phyloP scores from a whole-genome alignment of 1,140 invertebrate species.

The Tetramorium simillimum region DNA sequence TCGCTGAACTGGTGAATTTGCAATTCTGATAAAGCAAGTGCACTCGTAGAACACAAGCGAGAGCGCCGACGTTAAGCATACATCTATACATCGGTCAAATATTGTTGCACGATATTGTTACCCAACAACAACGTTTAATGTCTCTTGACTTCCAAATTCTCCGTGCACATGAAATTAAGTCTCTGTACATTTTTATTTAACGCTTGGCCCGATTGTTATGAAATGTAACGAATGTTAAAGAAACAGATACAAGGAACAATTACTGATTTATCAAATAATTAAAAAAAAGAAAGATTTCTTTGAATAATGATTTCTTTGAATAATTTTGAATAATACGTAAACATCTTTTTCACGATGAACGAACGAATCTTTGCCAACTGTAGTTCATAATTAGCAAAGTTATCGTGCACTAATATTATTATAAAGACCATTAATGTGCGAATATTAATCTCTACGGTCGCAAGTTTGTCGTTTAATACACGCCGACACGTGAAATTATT shows the following conservation, averaged over 20 bases:
- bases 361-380: not conserved
- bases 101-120: conserved; percentile 35
- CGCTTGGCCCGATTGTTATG: not conserved
- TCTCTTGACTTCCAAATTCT: not conserved
- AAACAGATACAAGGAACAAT: too few species aligned
- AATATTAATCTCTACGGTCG: not conserved
- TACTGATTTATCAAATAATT: too few species aligned
- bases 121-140: conserved; percentile 18
- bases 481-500: not conserved
- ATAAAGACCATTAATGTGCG: too few species aligned
- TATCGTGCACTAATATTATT: conserved; percentile 1
- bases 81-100: conserved; percentile 43
- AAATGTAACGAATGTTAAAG: not conserved
- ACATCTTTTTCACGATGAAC: not conserved
- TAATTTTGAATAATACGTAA: not conserved
- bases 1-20: conserved; percentile 18
- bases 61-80: conserved; percentile 23
- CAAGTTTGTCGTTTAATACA: not conserved
- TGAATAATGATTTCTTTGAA: too few species aligned
- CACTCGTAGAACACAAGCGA: conserved; percentile 30
- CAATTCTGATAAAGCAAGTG: conserved; percentile 51
- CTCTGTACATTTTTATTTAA: not conserved
- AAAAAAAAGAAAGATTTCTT: not conserved
- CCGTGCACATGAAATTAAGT: not conserved
- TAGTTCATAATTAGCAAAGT: not conserved